Base-by-base conservation (phyloP, 53 echinoderm and acorn worm genomes). In the Echinometra lucunter region DNA sequence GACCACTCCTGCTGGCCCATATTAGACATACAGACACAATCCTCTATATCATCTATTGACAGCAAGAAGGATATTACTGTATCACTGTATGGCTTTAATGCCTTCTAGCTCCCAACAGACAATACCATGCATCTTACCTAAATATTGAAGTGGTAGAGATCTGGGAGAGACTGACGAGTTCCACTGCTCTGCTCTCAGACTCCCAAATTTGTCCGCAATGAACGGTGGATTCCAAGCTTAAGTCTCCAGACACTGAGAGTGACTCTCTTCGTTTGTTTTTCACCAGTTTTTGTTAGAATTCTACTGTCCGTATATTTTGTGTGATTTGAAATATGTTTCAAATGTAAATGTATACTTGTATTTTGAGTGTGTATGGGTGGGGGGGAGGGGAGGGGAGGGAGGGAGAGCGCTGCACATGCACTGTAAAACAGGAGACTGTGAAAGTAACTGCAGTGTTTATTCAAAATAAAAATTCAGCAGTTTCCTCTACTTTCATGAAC, bases 91-190 rank as follows among this genome's bases (percentile, higher is more conserved):
- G n/a, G n/a, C n/a, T n/a, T n/a, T n/a, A n/a, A n/a, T n/a, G n/a
- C n/a, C n/a, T n/a, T n/a, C n/a, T n/a, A n/a, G n/a, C n/a, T n/a
- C n/a, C n/a, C n/a, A n/a, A n/a, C n/a, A n/a, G n/a, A n/a, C n/a
- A 44, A 42, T 21, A 28, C 6, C 85, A 85, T 85, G 85, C 85
- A 85, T 42, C 85, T 85, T 85, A 85, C 85, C 85, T 30, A 18
- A 21, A 66, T 66, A 85, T 28, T n/a, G 1, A 28, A 45, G 6
- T 25, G 9, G 85, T 49, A 11, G 28, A 47, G n/a, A 85, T 0
- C 3, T 1, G 85, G 44, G 47, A 49, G 21, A n/a, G 85, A 47
- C 40, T 38, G 53, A 35, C 38, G 12, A n/a, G 6, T 13, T 47
- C 85, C 47, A 49, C 49, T 19, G 85, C 30, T 85, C 85, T 28